Conservation (phyloP, 2,888 invertebrate genomes). For the Fissipunctia ypsillon region DNA sequence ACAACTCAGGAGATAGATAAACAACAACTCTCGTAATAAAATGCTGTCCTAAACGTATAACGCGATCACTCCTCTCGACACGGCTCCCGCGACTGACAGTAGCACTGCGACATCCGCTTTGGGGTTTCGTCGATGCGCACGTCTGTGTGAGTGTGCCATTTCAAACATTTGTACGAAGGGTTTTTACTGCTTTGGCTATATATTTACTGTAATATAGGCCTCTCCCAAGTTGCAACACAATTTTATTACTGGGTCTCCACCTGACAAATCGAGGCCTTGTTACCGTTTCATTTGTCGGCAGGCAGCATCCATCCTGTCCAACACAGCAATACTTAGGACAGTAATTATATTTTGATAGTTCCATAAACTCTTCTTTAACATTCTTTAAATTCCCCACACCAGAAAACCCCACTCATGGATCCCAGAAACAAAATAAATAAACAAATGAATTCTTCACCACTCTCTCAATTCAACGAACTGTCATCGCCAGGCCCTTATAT, state of each 20-base stretch:
- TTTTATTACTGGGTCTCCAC: background rate
- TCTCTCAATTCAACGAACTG: constrained; percentile 14
- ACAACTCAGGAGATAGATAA: too few species aligned
- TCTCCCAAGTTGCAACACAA: background rate
- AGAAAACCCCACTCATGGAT: background rate
- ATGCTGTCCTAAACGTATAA: too few species aligned
- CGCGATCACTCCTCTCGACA: too few species aligned
- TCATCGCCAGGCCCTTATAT: constrained; percentile 25
- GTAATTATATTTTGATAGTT: background rate
- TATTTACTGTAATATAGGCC: too few species aligned
- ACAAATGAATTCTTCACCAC: background rate
- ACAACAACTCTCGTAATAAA: too few species aligned
- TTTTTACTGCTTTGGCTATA: too few species aligned
- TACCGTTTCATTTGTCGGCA: background rate
- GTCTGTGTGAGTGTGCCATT: too few species aligned
- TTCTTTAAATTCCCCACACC: background rate
- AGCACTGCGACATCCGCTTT: too few species aligned
- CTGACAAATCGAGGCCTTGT: background rate
- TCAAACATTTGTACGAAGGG: too few species aligned
- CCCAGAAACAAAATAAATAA: background rate
- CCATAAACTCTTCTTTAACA: background rate
- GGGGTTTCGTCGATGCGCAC: too few species aligned
- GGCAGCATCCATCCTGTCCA: background rate
- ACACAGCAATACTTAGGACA: too few species aligned
- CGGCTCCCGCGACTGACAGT: too few species aligned